A percentile compares a stretch with the other conserved stretches of the same genome.
Evolutionary conservation across 1,140 invertebrate genomes (phyloP).

Genomic region (Teleopsis dalmanni): DNA sequence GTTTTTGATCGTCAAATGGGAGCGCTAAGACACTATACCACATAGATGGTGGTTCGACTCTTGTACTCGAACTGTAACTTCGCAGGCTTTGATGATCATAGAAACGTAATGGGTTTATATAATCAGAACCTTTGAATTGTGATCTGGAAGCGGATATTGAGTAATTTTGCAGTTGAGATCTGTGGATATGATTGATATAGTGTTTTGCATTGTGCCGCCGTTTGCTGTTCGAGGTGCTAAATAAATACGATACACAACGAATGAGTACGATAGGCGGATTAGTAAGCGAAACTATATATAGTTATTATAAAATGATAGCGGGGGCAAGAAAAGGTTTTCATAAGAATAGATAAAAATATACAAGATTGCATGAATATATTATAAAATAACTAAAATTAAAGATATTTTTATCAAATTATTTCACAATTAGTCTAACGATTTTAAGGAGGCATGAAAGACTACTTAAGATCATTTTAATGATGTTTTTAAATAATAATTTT

Average conservation of each 20-base stretch:
- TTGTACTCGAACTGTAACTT: conserved; percentile 24
- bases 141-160: conserved; percentile 5
- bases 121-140: background rate
- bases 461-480: too few species aligned
- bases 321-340: too few species aligned
- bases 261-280: too few species aligned
- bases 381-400: too few species aligned
- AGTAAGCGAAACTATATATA: too few species aligned
- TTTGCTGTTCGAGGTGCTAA: conserved; percentile 43
- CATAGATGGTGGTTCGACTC: conserved; percentile 56
- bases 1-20: conserved; percentile 84
- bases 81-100: conserved; percentile 14
- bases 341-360: too few species aligned
- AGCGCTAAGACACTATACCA: conserved; percentile 85
- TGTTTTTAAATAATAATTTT: too few species aligned
- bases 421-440: too few species aligned
- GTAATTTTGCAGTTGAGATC: conserved; percentile 14
- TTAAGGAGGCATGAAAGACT: too few species aligned
- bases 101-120: conserved; percentile 4
- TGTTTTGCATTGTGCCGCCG: conserved; percentile 43
- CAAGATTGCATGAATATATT: too few species aligned
- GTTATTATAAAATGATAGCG: too few species aligned
- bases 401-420: too few species aligned
- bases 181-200: conserved; percentile 25
- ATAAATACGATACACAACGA: conserved; percentile 10